Evolutionary conservation across 92 coral and sea anemone species (phyloP).

Genomic region (Palythoa grandis): DNA sequence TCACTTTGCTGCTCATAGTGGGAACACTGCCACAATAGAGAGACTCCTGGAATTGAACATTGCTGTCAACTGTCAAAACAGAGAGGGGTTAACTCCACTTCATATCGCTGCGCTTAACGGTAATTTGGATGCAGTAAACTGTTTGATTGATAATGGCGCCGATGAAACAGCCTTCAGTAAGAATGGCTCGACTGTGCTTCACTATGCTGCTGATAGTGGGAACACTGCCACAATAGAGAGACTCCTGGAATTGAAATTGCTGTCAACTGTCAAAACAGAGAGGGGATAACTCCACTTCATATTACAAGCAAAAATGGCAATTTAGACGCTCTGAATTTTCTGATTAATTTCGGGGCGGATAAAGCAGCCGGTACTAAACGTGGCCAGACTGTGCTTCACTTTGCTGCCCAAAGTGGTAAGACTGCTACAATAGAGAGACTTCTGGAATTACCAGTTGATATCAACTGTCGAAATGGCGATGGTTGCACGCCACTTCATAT

Average conservation of each 20-base stretch:
- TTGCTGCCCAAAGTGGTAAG: background rate
- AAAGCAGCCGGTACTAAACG: background rate
- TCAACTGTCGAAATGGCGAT: background rate
- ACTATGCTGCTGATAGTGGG: background rate
- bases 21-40: background rate
- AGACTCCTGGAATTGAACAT: background rate
- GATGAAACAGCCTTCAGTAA: constrained; percentile 15
- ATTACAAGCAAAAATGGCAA: background rate
- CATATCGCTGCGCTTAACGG: background rate
- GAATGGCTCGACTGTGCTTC: background rate
- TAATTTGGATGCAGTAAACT: constrained; percentile 7
- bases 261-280: background rate
- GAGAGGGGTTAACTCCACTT: background rate
- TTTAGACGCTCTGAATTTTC: constrained; percentile 11
- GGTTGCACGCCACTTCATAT: background rate
- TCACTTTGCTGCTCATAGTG: constrained; percentile 8
- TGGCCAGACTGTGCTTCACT: background rate
- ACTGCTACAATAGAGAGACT: background rate
- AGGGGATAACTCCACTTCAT: background rate
- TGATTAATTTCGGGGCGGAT: constrained; percentile 24
- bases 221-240: background rate
- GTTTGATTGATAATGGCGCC: constrained; percentile 8
- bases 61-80: background rate
- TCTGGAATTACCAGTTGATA: background rate
- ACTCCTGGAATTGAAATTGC: background rate